These are phyloP conservation scores for Pelobates cultripes DNA, from an alignment of 2,797 vertebrate species.

Conservation along the genomic window DNA sequence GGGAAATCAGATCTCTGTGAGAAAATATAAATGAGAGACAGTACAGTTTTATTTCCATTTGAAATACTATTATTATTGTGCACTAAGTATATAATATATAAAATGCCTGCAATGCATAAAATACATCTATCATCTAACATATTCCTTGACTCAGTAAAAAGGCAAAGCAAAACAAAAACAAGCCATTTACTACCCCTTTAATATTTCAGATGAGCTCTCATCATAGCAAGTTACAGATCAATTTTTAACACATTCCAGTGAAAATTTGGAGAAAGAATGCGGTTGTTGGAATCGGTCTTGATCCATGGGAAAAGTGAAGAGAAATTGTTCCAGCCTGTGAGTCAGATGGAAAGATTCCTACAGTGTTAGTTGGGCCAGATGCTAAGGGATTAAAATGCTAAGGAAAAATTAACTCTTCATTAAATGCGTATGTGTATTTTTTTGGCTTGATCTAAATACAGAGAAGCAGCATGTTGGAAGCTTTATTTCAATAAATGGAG, in stretches of 20 bases:
- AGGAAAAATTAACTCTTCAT: background rate
- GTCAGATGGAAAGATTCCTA: conserved; percentile 37
- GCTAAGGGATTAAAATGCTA: background rate
- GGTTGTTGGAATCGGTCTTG: background rate
- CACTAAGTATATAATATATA: too few relatives aligned
- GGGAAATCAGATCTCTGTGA: too few relatives aligned
- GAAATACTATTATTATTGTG: too few relatives aligned
- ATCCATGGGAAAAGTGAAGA: conserved; percentile 3
- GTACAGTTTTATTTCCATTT: too few relatives aligned
- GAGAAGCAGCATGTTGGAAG: too few relatives aligned
- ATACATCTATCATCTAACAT: too few relatives aligned
- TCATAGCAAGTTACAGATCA: background rate
- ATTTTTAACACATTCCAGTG: conserved; percentile 38
- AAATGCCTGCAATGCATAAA: too few relatives aligned
- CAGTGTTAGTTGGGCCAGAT: background rate
- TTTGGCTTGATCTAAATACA: too few relatives aligned
- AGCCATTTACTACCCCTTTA: too few relatives aligned
- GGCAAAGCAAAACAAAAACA: too few relatives aligned
- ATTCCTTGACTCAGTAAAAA: too few relatives aligned
- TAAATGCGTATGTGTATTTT: background rate
- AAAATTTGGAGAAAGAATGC: conserved; percentile 1
- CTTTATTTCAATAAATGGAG: background rate
- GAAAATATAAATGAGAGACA: too few relatives aligned
- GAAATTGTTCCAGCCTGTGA: conserved; percentile 9
- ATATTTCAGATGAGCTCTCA: conserved; percentile 8